phyloP scores from a whole-genome alignment of 2,797 vertebrate species.

The Coregonus suidteri region DNA sequence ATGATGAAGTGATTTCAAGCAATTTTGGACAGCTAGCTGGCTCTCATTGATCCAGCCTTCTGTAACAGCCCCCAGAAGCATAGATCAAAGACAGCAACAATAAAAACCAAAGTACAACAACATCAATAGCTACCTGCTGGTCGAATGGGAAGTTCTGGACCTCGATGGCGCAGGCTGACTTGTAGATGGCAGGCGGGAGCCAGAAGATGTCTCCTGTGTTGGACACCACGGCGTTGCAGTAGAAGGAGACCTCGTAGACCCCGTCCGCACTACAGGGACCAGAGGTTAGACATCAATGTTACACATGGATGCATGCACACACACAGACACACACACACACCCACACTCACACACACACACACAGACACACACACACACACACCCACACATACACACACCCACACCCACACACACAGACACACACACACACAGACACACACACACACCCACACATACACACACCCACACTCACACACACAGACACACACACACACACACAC shows the following conservation, averaged over 20 bases:
- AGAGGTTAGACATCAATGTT: not conserved
- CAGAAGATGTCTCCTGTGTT: slow-evolving; percentile 80
- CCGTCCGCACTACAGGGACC: slow-evolving; percentile 74
- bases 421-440: too few relatives aligned
- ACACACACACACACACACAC: too few relatives aligned
- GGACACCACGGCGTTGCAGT: slow-evolving; percentile 80
- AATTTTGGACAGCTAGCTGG: too few relatives aligned
- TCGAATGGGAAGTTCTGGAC: slow-evolving; percentile 83
- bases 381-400: not conserved
- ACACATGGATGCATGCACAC: not conserved
- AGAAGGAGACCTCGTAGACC: slow-evolving; percentile 84
- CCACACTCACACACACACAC: not conserved
- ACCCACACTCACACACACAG: too few relatives aligned
- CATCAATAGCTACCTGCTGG: slow-evolving; percentile 60
- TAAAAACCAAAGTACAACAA: not conserved
- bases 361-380: not conserved
- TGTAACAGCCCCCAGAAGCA: too few relatives aligned
- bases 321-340: not conserved
- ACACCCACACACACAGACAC: not conserved
- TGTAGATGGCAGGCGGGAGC: slow-evolving; percentile 84
- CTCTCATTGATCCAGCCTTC: too few relatives aligned
- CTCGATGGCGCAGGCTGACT: slow-evolving; percentile 81
- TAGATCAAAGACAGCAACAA: not conserved
- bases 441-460: too few relatives aligned
- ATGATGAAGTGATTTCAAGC: too few relatives aligned